Conservation (phyloP, 2,888 invertebrate genomes). For the Dicranocentrus wangi region DNA sequence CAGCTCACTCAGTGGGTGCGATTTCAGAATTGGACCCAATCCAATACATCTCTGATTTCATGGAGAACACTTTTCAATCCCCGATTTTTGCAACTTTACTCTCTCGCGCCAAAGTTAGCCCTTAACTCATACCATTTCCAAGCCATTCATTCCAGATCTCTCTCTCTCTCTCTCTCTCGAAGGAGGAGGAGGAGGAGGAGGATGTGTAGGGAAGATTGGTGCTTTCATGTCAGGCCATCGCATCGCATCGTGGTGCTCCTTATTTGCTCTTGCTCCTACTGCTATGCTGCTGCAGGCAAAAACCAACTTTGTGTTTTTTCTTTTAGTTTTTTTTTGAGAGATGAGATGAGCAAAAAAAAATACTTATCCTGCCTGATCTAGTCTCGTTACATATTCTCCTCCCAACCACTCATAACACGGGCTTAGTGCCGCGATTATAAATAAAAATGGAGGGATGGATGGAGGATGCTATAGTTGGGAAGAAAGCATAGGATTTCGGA, state of each 20-base stretch:
- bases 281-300: neutral
- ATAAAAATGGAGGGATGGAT: too few species aligned
- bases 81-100: slow-evolving; percentile 70
- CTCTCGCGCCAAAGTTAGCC: slow-evolving; percentile 59
- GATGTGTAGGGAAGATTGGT: slow-evolving; percentile 26
- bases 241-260: neutral
- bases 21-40: slow-evolving; percentile 71
- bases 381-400: too few species aligned
- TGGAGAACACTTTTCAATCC: slow-evolving; percentile 70
- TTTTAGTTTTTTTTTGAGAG: slow-evolving; percentile 4
- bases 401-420: too few species aligned
- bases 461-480: too few species aligned
- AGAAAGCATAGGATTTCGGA: too few species aligned
- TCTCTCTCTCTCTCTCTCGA: slow-evolving; percentile 7
- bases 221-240: slow-evolving; percentile 16
- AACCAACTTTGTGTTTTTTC: slow-evolving; percentile 21
- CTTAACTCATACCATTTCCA: slow-evolving; percentile 63
- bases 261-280: slow-evolving; percentile 3
- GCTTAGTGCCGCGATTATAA: too few species aligned
- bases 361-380: too few species aligned
- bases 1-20: slow-evolving; percentile 67
- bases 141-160: slow-evolving; percentile 67
- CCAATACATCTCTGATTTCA: slow-evolving; percentile 72
- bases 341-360: too few species aligned
- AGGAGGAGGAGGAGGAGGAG: too few species aligned